These are phyloP conservation scores for Lasioglossum leucozonium DNA, from an alignment of 2,888 invertebrate genomes.

Conservation along the genomic window DNA sequence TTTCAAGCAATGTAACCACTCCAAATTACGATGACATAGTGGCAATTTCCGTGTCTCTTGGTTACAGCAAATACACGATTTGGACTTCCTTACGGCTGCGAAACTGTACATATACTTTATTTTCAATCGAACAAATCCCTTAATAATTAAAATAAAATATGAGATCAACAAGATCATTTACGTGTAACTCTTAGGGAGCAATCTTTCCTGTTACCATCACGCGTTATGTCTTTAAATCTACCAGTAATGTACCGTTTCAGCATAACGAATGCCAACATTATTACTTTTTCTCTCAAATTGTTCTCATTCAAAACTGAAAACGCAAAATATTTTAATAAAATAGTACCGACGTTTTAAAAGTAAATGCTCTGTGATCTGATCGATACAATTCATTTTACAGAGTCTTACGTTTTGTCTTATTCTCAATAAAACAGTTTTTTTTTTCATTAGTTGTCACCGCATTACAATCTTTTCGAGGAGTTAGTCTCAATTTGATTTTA, in stretches of 20 bases:
- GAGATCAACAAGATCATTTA: constrained; percentile 67
- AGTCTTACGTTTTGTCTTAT: constrained; percentile 40
- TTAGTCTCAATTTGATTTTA: constrained; percentile 39
- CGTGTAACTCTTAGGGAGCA: constrained; percentile 45
- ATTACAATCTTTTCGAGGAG: constrained; percentile 31
- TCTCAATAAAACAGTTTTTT: constrained; percentile 59
- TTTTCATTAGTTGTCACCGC: constrained; percentile 31
- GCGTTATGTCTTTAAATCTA: constrained; percentile 34
- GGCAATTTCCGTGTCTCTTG: constrained; percentile 13
- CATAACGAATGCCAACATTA: constrained; percentile 36
- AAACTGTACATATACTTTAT: constrained; percentile 57
- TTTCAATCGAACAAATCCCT: constrained; percentile 69
- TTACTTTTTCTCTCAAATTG: background rate
- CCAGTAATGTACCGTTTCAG: constrained; percentile 20
- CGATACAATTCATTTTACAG: constrained; percentile 24
- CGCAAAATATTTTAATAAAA: constrained; percentile 35
- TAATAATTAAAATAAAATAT: constrained; percentile 72
- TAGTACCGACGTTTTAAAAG: constrained; percentile 31
- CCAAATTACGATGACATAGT: constrained; percentile 26
- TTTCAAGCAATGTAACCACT: constrained; percentile 44
- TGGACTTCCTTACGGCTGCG: constrained; percentile 30
- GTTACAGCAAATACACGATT: constrained; percentile 22
- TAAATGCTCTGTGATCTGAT: constrained; percentile 32
- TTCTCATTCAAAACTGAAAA: constrained; percentile 37
- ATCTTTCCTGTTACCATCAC: constrained; percentile 17